Evolutionary conservation across 2,797 vertebrate species (phyloP).

Genomic region (Ctenopoma multispine): DNA sequence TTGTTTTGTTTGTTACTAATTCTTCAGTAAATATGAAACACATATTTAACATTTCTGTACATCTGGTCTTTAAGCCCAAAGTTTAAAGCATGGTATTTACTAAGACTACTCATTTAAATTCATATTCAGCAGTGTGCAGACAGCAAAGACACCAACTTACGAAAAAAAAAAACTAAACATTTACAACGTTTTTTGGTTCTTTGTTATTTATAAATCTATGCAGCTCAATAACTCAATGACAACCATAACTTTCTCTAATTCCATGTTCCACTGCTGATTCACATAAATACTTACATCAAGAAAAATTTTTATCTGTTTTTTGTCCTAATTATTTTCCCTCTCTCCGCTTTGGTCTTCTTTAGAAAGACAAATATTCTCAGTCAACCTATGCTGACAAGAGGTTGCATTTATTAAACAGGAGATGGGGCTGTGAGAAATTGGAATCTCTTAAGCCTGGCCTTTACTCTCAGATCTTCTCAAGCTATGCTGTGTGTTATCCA

Average conservation of each 20-base stretch:
- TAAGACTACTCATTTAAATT: background rate
- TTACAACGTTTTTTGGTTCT: background rate
- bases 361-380: constrained; percentile 14
- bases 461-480: constrained; percentile 50
- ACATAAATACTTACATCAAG: background rate
- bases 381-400: constrained; percentile 24
- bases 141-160: too few species aligned
- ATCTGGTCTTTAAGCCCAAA: background rate
- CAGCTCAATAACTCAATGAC: background rate
- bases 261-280: background rate
- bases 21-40: background rate
- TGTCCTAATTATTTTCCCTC: background rate
- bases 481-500: constrained; percentile 34
- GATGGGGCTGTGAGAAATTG: constrained; percentile 40
- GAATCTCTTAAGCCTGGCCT: constrained; percentile 64
- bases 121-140: too few species aligned
- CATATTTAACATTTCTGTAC: background rate
- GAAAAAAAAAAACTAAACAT: background rate
- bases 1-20: background rate
- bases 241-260: background rate
- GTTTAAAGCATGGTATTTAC: background rate
- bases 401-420: constrained; percentile 23
- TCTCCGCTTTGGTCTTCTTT: background rate
- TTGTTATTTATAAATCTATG: background rate
- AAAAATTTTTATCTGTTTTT: background rate